Base-by-base conservation (phyloP, 2,797 vertebrate species). In the Poecilia wingei region DNA sequence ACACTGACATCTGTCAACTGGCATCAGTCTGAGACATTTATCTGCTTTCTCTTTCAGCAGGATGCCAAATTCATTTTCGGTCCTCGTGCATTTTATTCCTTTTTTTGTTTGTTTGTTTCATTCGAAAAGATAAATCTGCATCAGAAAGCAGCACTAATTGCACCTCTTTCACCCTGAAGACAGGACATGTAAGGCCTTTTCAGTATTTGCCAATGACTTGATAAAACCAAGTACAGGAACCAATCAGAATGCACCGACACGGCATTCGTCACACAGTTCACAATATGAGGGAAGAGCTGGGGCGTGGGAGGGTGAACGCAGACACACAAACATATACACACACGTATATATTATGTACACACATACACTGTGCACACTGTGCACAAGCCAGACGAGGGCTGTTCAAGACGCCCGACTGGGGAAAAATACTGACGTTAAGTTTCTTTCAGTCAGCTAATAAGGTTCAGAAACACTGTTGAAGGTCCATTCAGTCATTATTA, bases 231-330 rank as follows among this genome's bases (percentile, higher is more conserved):
- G 93, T 87, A 73, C 89, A 33, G 84, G 93, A 96, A 92, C 93
- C 94, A 93, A 92, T 96, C 96, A 87, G 96, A 96, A 96, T 78
- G 92, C 95, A 77, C 4, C 8, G 70, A 72, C 72, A 7, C 41
- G 57, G 89, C 90, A 93, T 95, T 95, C 95, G 36, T 96, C 95
- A 96, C 86, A 79, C 93, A 93, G 95, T 86, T 95, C 94, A 83
- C 90, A 91, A 90, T 88, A 88, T 87, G 86, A 91, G 87, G 87
- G 87, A 87, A 75, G 82, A 49, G 18, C 5, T 8, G 20, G 20
- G 57, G 57, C 22, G 28, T 72, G 78, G 73, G 77, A 18, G 79
- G 77, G 79, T 7, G 55, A 28, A 22, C 47, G 46, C 43, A 36
- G 33, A 78, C n/a, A 76, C 51, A 68, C 74, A 77, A 74, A 84